Evolutionary conservation across 2,113 vertebrate genomes (phyloP).

Genomic region (Neomonachus schauinslandi): DNA sequence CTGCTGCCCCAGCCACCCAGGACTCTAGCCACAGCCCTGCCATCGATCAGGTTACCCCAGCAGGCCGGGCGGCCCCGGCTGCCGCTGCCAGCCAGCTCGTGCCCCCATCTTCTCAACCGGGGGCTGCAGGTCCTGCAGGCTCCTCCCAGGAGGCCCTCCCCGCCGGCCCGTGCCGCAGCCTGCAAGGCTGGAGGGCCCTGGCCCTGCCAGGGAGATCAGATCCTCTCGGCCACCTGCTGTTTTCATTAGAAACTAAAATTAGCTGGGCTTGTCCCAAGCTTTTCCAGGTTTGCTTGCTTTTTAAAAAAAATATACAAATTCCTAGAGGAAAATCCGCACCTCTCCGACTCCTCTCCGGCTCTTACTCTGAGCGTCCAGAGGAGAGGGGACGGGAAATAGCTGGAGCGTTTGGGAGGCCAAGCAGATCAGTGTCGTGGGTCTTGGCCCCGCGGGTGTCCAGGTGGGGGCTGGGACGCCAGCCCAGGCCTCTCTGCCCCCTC

Average conservation of each 20-base stretch:
- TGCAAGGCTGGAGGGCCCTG: constrained; percentile 61
- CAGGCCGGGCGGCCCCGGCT: background rate
- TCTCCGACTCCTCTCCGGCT: background rate
- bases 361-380: background rate
- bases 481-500: constrained; percentile 75
- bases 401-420: constrained; percentile 41
- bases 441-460: constrained; percentile 38
- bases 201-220: constrained; percentile 83
- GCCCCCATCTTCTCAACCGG: constrained; percentile 44
- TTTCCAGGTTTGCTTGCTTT: constrained; percentile 75
- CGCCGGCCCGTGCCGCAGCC: constrained; percentile 45
- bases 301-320: constrained; percentile 51
- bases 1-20: constrained; percentile 61
- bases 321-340: constrained; percentile 52
- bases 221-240: constrained; percentile 77
- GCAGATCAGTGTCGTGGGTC: constrained; percentile 49
- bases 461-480: constrained; percentile 77
- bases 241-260: constrained; percentile 80
- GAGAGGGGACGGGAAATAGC: constrained; percentile 61
- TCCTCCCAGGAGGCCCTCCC: constrained; percentile 74
- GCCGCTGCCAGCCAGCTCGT: constrained; percentile 34
- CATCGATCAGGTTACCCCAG: constrained; percentile 71
- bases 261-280: constrained; percentile 74
- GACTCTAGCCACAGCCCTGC: constrained; percentile 35
- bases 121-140: constrained; percentile 64